phyloP scores from a whole-genome alignment of 2,113 vertebrate genomes.

The Menura novaehollandiae region DNA sequence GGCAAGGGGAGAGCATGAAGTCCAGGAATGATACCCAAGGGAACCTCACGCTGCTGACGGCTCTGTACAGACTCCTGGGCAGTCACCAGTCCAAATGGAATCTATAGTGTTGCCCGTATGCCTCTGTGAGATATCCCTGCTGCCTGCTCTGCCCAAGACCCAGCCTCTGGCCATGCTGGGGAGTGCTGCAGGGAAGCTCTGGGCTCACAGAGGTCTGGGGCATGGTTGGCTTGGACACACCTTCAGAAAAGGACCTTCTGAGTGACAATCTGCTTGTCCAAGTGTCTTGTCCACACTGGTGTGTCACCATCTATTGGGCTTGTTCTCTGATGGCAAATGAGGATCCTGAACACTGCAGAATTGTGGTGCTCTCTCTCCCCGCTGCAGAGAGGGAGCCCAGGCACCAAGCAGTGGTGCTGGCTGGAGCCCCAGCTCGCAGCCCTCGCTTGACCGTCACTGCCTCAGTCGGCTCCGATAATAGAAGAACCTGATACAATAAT shows the following conservation, averaged over 20 bases:
- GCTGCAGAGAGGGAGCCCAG: not conserved
- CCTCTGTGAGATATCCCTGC: not conserved
- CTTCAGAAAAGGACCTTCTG: not conserved
- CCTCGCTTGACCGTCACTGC: not conserved
- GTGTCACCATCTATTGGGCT: not conserved
- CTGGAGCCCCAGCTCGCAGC: not conserved
- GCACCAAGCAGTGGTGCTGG: not conserved
- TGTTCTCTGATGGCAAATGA: not conserved
- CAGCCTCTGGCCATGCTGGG: not conserved
- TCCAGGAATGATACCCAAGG: not conserved
- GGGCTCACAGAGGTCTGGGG: not conserved
- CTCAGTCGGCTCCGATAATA: not conserved
- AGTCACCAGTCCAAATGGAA: not conserved
- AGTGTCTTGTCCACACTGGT: not conserved
- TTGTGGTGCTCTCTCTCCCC: not conserved
- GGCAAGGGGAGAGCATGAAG: not conserved
- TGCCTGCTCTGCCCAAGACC: not conserved
- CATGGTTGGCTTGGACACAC: not conserved
- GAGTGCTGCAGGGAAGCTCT: not conserved
- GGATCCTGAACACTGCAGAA: not conserved
- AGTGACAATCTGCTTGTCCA: not conserved
- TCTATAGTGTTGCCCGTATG: not conserved
- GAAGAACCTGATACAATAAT: conserved; percentile 50
- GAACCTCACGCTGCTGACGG: not conserved
- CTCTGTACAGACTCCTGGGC: not conserved